Conservation (phyloP, 2,888 invertebrate genomes). For the Leptinotarsa haldemani region DNA sequence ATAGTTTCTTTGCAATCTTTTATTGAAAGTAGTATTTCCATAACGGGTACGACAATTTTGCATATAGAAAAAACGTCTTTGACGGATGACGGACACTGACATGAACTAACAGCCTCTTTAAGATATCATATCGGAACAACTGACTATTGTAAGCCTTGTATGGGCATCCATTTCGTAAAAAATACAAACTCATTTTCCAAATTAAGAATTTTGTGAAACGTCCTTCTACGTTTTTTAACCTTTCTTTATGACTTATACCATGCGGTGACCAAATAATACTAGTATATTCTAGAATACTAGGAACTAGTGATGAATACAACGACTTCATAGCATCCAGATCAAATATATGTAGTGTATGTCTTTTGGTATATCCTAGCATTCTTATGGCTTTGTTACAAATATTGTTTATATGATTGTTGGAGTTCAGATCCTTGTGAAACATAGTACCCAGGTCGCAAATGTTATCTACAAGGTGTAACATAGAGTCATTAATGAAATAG, state of each 20-base stretch:
- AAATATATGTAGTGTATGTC: conserved; percentile 12
- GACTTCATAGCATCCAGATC: conserved; percentile 2
- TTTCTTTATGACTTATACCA: conserved; percentile 7
- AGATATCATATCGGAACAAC: too few relatives aligned
- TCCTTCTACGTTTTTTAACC: not conserved
- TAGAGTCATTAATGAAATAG: not conserved
- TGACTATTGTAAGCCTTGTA: too few relatives aligned
- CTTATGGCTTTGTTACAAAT: conserved; percentile 6
- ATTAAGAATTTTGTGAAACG: conserved; percentile 15
- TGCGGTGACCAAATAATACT: conserved; percentile 14
- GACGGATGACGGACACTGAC: too few relatives aligned
- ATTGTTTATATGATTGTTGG: conserved; percentile 10
- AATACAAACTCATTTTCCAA: conserved; percentile 14
- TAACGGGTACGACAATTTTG: too few relatives aligned
- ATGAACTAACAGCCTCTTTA: too few relatives aligned
- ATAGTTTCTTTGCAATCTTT: too few relatives aligned
- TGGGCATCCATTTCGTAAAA: conserved; percentile 7
- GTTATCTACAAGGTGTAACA: not conserved
- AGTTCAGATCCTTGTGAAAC: not conserved
- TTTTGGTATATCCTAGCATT: not conserved
- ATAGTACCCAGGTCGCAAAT: not conserved
- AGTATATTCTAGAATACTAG: conserved; percentile 12
- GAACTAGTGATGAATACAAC: conserved; percentile 7
- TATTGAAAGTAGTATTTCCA: too few relatives aligned
- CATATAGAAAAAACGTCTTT: too few relatives aligned